These are phyloP conservation scores for Sebastolobus altivelis DNA, from an alignment of 2,797 vertebrate species.

Conservation along the genomic window DNA sequence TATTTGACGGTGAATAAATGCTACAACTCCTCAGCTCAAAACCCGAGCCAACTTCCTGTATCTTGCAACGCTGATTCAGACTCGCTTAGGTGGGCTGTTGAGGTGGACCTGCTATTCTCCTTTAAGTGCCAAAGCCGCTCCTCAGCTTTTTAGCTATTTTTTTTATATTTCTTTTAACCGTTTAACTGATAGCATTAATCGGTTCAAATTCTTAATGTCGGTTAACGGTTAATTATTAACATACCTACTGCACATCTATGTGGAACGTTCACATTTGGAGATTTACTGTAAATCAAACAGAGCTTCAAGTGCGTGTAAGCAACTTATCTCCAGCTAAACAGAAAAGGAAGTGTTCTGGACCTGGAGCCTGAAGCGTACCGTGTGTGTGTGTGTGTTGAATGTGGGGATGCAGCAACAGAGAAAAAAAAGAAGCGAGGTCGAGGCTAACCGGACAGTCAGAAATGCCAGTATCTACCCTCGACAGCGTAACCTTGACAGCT, in stretches of 20 bases:
- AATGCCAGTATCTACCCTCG: conserved; percentile 66
- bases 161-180: too few relatives aligned
- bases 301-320: neutral
- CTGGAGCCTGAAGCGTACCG: neutral
- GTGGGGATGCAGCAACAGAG: neutral
- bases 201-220: neutral
- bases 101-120: too few relatives aligned
- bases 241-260: conserved; percentile 5
- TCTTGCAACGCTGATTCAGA: too few relatives aligned
- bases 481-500: conserved; percentile 58
- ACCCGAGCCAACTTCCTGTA: too few relatives aligned
- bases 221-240: too few relatives aligned
- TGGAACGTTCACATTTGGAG: conserved; percentile 11
- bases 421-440: neutral
- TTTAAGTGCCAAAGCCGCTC: too few relatives aligned
- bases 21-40: too few relatives aligned
- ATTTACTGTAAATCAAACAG: conserved; percentile 14
- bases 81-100: too few relatives aligned
- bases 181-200: too few relatives aligned
- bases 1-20: too few relatives aligned
- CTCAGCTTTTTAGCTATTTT: too few relatives aligned
- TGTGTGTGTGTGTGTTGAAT: neutral
- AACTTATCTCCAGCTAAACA: conserved; percentile 36
- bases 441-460: conserved; percentile 60
- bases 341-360: neutral